Conservation (phyloP, 35 echinoderm and acorn worm species). For the Apostichopus parvimensis region DNA sequence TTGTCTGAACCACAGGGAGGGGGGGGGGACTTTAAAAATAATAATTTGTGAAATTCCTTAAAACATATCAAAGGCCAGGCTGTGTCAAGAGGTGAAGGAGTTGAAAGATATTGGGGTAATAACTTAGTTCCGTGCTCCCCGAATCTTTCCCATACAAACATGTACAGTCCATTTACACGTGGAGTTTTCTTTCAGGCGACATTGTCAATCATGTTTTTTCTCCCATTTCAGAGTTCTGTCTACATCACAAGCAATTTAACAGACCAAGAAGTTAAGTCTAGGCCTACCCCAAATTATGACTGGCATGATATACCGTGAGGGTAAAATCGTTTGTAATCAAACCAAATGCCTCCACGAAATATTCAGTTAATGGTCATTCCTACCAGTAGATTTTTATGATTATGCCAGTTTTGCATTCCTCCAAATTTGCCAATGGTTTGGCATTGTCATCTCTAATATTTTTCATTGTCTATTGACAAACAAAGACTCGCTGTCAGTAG, state of each 20-base stretch:
- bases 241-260: background rate
- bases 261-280: background rate
- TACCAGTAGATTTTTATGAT: background rate
- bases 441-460: slow-evolving; percentile 36
- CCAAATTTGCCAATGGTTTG: background rate
- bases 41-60: too few species aligned
- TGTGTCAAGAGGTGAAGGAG: too few species aligned
- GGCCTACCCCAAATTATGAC: background rate
- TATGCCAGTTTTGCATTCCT: slow-evolving; percentile 8
- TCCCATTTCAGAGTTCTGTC: background rate
- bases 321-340: background rate
- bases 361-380: background rate
- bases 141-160: background rate
- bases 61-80: too few species aligned
- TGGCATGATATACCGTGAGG: slow-evolving; percentile 2
- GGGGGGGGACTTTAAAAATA: too few species aligned
- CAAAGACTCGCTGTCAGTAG: slow-evolving; percentile 24
- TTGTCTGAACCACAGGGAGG: too few species aligned
- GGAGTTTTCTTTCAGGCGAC: slow-evolving; percentile 11
- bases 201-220: slow-evolving; percentile 12
- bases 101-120: too few species aligned
- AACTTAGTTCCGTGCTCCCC: too few species aligned
- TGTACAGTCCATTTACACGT: background rate
- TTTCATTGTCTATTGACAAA: slow-evolving; percentile 43
- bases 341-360: background rate